These are phyloP conservation scores for Apistogramma diplotaenia DNA, from an alignment of 2,113 vertebrate genomes.

Conservation along the genomic window DNA sequence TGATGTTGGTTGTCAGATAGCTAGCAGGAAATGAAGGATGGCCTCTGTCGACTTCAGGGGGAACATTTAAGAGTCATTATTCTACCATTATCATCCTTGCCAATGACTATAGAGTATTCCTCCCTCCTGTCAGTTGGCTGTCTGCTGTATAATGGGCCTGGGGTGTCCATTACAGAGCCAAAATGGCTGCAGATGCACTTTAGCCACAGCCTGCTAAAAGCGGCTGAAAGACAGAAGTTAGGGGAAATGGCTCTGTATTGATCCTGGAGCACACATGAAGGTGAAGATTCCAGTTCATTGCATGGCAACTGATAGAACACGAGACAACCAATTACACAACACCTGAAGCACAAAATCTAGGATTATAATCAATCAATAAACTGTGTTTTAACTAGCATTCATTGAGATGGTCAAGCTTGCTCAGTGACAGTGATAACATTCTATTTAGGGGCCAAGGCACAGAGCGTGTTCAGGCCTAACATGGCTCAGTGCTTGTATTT, in stretches of 20 bases:
- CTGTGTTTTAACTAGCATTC: not conserved
- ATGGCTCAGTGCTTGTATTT: not conserved
- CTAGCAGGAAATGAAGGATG: constrained; percentile 61
- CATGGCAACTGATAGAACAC: not conserved
- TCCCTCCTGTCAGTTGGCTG: constrained; percentile 49
- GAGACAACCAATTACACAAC: not conserved
- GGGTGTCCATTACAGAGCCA: constrained; percentile 56
- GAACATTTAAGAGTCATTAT: constrained; percentile 71
- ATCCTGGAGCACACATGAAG: not conserved
- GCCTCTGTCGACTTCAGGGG: constrained; percentile 46
- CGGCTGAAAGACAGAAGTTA: not conserved
- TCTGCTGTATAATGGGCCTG: constrained; percentile 55
- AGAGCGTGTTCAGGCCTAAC: not conserved
- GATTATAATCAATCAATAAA: not conserved
- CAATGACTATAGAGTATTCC: constrained; percentile 54
- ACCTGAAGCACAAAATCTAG: not conserved
- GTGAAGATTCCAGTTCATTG: not conserved
- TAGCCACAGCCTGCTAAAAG: constrained; percentile 22
- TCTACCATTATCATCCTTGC: constrained; percentile 67
- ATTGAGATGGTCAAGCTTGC: not conserved
- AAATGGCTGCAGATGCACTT: constrained; percentile 48
- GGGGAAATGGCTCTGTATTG: not conserved
- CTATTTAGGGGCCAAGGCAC: too few species aligned
- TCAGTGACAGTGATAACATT: too few species aligned
- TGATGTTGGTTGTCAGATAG: constrained; percentile 35